phyloP scores from a whole-genome alignment of 2,797 vertebrate genomes.

The Hybognathus amarus region DNA sequence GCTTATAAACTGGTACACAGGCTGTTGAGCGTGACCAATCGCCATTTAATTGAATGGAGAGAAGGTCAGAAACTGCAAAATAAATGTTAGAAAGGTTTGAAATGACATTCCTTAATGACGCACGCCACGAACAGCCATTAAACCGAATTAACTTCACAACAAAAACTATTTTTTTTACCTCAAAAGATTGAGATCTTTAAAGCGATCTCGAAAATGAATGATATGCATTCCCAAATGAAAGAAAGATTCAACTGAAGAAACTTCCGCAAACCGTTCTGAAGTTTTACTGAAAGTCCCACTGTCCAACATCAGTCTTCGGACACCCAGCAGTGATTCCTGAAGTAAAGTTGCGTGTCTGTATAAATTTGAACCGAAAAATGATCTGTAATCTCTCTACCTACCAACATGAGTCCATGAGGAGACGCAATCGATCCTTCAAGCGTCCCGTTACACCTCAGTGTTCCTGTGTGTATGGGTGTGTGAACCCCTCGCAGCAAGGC shows the following conservation, averaged over 20 bases:
- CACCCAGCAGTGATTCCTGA: constrained; percentile 32
- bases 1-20: neutral
- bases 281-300: neutral
- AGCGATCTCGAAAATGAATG: neutral
- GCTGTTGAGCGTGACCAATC: neutral
- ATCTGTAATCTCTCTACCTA: neutral
- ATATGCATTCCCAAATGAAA: neutral
- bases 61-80: neutral
- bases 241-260: neutral
- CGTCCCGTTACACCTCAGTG: neutral
- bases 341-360: neutral
- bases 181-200: neutral
- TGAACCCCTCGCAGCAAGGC: constrained; percentile 29
- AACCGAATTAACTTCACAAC: neutral
- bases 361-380: neutral
- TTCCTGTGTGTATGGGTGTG: neutral
- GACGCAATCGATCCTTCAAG: constrained; percentile 13
- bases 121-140: neutral
- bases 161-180: neutral
- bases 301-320: neutral
- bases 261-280: neutral
- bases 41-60: neutral
- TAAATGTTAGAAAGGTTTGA: neutral
- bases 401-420: neutral
- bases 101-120: neutral